Conservation (phyloP, 2,797 vertebrate species). For the Muscicapa striata region DNA sequence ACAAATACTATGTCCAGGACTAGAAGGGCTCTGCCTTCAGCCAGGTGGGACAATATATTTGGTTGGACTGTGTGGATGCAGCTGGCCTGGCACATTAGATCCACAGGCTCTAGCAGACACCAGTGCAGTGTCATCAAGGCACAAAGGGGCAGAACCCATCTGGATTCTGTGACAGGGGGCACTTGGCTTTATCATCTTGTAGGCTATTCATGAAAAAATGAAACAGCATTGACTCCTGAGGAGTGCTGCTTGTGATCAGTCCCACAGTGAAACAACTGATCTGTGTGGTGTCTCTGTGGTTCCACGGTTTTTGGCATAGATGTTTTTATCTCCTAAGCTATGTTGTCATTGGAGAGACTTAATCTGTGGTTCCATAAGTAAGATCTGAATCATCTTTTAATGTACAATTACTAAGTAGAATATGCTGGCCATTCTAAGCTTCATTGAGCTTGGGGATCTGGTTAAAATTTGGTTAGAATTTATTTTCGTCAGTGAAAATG, state of each 20-base stretch:
- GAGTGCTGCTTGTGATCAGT: not conserved
- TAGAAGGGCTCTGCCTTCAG: not conserved
- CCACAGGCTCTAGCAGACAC: not conserved
- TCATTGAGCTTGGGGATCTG: not conserved
- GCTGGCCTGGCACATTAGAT: not conserved
- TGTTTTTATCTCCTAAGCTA: not conserved
- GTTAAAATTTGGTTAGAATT: not conserved
- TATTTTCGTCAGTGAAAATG: not conserved
- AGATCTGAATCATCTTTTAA: not conserved
- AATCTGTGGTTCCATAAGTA: not conserved
- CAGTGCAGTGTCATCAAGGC: accelerated
- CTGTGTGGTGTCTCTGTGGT: not conserved
- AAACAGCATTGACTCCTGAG: not conserved
- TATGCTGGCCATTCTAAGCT: not conserved
- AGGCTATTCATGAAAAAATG: not conserved
- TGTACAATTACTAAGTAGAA: not conserved
- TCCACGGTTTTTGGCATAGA: not conserved
- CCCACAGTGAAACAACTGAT: not conserved
- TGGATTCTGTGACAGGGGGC: not conserved
- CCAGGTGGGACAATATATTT: not conserved
- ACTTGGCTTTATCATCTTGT: not conserved
- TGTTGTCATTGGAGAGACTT: not conserved
- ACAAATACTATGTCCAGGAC: not conserved
- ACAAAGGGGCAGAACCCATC: not conserved
- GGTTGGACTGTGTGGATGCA: not conserved